phyloP scores from a whole-genome alignment of 2,797 vertebrate species.

The Xenentodon cancila region DNA sequence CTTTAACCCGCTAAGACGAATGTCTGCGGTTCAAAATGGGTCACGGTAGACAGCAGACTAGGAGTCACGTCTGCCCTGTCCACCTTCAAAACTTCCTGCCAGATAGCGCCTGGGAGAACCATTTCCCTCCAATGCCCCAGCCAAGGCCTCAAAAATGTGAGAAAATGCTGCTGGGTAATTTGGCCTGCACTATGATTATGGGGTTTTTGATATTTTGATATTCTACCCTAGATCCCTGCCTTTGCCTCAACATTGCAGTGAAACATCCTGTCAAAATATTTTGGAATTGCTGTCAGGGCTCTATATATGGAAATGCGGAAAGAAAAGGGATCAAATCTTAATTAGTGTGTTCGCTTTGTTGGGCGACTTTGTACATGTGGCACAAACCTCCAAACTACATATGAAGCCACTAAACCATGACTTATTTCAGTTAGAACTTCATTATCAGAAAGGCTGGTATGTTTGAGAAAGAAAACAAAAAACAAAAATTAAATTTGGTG shows the following conservation, averaged over 20 bases:
- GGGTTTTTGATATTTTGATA: slow-evolving; percentile 79
- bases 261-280: slow-evolving; percentile 75
- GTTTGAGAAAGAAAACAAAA: not conserved
- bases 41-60: slow-evolving; percentile 49
- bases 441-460: slow-evolving; percentile 7
- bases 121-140: slow-evolving; percentile 60
- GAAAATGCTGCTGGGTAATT: slow-evolving; percentile 77
- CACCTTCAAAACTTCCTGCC: slow-evolving; percentile 69
- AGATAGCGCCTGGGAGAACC: slow-evolving; percentile 67
- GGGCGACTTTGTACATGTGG: slow-evolving; percentile 65
- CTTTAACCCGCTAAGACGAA: slow-evolving; percentile 45
- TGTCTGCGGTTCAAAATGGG: slow-evolving; percentile 55
- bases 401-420: slow-evolving; percentile 21
- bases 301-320: slow-evolving; percentile 64
- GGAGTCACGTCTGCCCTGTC: slow-evolving; percentile 66
- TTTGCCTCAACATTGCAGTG: slow-evolving; percentile 56
- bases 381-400: slow-evolving; percentile 42
- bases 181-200: slow-evolving; percentile 73
- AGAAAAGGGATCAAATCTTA: slow-evolving; percentile 60
- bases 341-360: slow-evolving; percentile 69
- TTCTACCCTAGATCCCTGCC: slow-evolving; percentile 66
- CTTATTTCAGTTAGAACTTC: not conserved
- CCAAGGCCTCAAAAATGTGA: slow-evolving; percentile 77
- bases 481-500: not conserved
- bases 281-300: slow-evolving; percentile 69